Evolutionary conservation across 2,888 invertebrate genomes (phyloP), one percentile per base, ranked within the genome.

Genomic region (Melinaea menophilus): DNA sequence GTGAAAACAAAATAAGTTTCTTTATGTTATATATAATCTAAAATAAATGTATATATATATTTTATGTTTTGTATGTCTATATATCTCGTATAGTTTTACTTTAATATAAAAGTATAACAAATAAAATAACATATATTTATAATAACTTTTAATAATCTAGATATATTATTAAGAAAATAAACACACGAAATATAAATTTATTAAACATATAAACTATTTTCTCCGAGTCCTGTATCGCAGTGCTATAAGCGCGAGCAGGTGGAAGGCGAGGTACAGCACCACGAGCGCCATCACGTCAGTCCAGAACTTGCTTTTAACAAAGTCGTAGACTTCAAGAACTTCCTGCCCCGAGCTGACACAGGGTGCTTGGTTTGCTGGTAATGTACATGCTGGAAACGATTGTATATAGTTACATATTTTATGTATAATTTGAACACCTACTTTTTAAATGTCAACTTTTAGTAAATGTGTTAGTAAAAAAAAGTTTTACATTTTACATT

Each of bases 321-420:
- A 97, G 82, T 95, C 95, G 78, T 94, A 96, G 65, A 92, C 93
- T 47, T 92, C 92, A 55, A 97, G 86, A 0, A 97, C 96, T 74
- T 95, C 93, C 31, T 91, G 86, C 0, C 96, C 97, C 2, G 92
- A 92, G 65, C 90, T 92, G 58, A 96, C 81, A 76, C 97, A 97
- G 0, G 96, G 96, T 5, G 94, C 79, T 5, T 93, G 93, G 13
- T 63, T 66, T 61, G 91, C 87, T 46, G 89, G 81, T 45, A 84
- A 81, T 59, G 92, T 91, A 78, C 95, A 96, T 2, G 83, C 86
- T 86, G 80, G 11, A 79, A 79, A 46, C 61, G 9, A 12, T 34
- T 22, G n/a, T 31, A 13, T 45, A 33, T 7, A n/a, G 5, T 51
- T 51, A 48, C 13, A 48, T 48, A 13, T 48, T 7, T 48, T 48